phyloP scores from a whole-genome alignment of 2,797 vertebrate genomes.

The Pangasius larnaudii region DNA sequence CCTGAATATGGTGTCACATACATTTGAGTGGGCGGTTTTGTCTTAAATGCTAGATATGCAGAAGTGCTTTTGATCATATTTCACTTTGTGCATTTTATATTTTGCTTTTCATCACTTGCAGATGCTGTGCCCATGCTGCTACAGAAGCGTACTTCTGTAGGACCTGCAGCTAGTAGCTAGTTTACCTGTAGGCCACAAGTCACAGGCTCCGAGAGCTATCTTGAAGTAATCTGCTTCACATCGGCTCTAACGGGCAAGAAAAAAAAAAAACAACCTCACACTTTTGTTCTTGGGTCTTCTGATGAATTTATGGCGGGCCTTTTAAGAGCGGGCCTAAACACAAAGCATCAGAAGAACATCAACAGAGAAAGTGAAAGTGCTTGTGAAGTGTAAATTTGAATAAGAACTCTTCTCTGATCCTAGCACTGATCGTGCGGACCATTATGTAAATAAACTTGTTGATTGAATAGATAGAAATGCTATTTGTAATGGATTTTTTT shows the following conservation, averaged over 20 bases:
- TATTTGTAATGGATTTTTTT: not conserved
- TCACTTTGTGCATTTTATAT: not conserved
- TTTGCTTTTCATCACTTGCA: not conserved
- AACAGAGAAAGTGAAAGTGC: not conserved
- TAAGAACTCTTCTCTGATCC: not conserved
- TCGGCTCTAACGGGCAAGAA: not conserved
- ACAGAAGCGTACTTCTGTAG: not conserved
- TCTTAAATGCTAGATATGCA: not conserved
- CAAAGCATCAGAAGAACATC: not conserved
- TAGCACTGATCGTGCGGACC: not conserved
- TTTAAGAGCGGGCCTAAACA: not conserved
- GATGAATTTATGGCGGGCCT: not conserved
- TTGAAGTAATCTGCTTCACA: not conserved
- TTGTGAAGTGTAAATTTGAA: not conserved
- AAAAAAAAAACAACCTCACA: not conserved
- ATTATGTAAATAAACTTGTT: not conserved
- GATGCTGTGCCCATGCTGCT: no score
- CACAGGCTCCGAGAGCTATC: not conserved
- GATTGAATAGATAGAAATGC: not conserved
- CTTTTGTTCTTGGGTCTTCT: not conserved
- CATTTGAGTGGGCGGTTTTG: not conserved
- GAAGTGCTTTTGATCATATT: not conserved
- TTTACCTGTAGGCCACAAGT: not conserved
- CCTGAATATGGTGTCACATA: not conserved
- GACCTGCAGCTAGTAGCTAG: not conserved